Evolutionary conservation across 2,797 vertebrate genomes (phyloP).

Genomic region (Odontamblyopus lacepedii): DNA sequence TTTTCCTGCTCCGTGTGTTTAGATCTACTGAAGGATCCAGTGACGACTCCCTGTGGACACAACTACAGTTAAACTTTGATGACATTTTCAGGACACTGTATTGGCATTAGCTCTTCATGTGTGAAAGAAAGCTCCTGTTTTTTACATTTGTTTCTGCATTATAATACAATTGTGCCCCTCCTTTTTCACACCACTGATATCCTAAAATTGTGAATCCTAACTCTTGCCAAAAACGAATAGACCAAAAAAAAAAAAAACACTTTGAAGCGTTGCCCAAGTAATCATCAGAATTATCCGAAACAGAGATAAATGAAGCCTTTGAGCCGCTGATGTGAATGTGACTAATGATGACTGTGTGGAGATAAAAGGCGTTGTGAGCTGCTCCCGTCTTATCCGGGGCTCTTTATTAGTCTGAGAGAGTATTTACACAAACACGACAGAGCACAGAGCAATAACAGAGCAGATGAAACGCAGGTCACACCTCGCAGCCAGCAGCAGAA

Average conservation of each 20-base stretch:
- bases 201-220: not conserved
- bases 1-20: too few relatives aligned
- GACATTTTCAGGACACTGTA: not conserved
- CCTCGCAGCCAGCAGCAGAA: not conserved
- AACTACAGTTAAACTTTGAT: constrained; percentile 1
- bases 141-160: not conserved
- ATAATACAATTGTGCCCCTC: too few relatives aligned
- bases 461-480: constrained; percentile 1
- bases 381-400: not conserved
- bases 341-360: not conserved
- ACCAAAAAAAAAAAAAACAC: not conserved
- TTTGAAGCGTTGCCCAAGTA: not conserved
- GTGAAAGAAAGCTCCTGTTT: not conserved
- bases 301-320: not conserved
- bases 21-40: too few relatives aligned
- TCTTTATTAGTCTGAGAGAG: constrained; percentile 5
- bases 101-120: not conserved
- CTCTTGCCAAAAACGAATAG: not conserved
- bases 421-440: not conserved
- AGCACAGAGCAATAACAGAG: constrained; percentile 6
- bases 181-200: not conserved
- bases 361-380: not conserved
- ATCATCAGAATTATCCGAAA: not conserved
- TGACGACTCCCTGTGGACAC: too few relatives aligned
- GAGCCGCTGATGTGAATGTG: not conserved